Evolutionary conservation across 2,888 invertebrate species (phyloP).

Genomic region (Drosophila mimica): DNA sequence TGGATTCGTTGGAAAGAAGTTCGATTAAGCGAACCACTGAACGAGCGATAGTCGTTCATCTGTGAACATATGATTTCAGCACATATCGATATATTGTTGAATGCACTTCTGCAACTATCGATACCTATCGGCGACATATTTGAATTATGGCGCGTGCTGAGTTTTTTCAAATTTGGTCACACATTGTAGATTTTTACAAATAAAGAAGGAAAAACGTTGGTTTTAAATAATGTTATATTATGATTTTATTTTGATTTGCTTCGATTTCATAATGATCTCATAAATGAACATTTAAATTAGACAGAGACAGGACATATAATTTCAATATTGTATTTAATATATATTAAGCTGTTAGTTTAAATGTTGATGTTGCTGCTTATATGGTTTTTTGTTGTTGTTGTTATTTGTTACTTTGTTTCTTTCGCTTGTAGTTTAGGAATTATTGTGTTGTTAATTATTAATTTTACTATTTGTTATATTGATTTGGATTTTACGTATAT

Average conservation of each 20-base stretch:
- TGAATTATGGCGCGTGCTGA: background rate
- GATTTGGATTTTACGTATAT: constrained; percentile 64
- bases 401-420: constrained; percentile 19
- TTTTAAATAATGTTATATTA: constrained; percentile 23
- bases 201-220: too few species aligned
- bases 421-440: constrained; percentile 21
- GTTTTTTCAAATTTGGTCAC: background rate
- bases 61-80: constrained; percentile 8
- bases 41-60: constrained; percentile 2
- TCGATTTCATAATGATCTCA: constrained; percentile 66
- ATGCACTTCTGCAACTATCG: background rate
- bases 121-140: background rate
- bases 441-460: constrained; percentile 31
- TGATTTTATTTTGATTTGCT: constrained; percentile 67
- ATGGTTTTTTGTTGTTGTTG: constrained; percentile 15
- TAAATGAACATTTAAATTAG: constrained; percentile 78
- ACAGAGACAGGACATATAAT: constrained; percentile 73
- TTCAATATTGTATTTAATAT: constrained; percentile 52
- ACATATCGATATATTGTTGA: constrained; percentile 10
- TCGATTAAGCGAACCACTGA: constrained; percentile 10
- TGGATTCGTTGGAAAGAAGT: constrained; percentile 19
- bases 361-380: constrained; percentile 25
- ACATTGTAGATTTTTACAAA: background rate
- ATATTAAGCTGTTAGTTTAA: constrained; percentile 54
- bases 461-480: constrained; percentile 47